These are phyloP conservation scores for Teleiodes luculella DNA, from an alignment of 2,888 invertebrate genomes.

Conservation along the genomic window DNA sequence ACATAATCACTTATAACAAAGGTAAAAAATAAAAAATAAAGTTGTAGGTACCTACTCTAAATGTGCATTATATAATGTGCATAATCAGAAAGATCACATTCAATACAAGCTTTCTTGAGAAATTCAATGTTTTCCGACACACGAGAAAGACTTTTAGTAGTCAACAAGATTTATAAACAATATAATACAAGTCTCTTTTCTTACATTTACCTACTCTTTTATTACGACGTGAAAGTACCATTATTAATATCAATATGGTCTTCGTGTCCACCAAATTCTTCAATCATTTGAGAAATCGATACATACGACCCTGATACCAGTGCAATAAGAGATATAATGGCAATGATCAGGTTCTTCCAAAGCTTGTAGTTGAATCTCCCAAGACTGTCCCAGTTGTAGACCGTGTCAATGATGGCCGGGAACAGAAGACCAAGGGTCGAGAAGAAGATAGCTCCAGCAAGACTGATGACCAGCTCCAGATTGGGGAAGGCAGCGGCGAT, in stretches of 20 bases:
- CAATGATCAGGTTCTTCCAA: constrained; percentile 80
- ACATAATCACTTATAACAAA: no score
- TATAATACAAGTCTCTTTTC: no score
- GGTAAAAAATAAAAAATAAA: no score
- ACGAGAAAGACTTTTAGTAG: no score
- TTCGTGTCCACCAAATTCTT: constrained; percentile 14
- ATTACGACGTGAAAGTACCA: constrained; percentile 17
- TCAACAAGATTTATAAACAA: no score
- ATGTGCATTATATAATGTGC: no score
- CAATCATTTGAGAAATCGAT: constrained; percentile 55
- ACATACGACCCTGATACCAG: constrained; percentile 61
- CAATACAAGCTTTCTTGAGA: no score
- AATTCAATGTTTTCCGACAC: no score
- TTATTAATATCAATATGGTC: constrained; percentile 5
- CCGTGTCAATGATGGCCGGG: constrained; percentile 85
- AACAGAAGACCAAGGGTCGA: constrained; percentile 85
- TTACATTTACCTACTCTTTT: no score
- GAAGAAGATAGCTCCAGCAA: constrained; percentile 90
- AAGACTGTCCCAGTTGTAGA: constrained; percentile 83
- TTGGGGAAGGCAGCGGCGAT: constrained; percentile 89
- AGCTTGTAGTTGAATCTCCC: constrained; percentile 82
- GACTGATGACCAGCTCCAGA: constrained; percentile 90
- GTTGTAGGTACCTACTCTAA: no score
- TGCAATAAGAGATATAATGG: constrained; percentile 48
- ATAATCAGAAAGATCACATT: no score